Evolutionary conservation across 1,140 invertebrate genomes (phyloP).

Genomic region (Bombus breviceps): DNA sequence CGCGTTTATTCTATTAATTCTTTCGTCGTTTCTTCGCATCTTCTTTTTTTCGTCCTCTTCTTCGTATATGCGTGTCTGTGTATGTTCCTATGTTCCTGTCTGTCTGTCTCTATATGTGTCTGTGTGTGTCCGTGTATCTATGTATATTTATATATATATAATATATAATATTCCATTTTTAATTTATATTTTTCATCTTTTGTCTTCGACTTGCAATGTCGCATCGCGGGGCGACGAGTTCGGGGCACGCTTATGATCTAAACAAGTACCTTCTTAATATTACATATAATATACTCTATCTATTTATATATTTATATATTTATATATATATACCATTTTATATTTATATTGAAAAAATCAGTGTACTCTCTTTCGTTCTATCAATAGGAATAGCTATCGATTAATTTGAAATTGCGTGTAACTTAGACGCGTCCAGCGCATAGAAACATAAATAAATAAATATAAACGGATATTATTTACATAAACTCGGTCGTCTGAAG

Average conservation of each 20-base stretch:
- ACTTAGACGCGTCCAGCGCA: slow-evolving; percentile 81
- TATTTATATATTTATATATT: slow-evolving; percentile 70
- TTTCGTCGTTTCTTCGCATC: neutral
- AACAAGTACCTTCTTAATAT: slow-evolving; percentile 76
- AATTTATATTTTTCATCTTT: slow-evolving; percentile 48
- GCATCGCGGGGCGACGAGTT: slow-evolving; percentile 73
- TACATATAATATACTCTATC: slow-evolving; percentile 68
- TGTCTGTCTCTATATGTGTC: neutral
- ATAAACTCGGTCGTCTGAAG: slow-evolving; percentile 54
- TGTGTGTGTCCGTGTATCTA: neutral
- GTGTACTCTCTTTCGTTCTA: slow-evolving; percentile 67
- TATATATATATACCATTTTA: slow-evolving; percentile 65
- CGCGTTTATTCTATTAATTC: neutral
- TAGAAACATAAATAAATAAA: slow-evolving; percentile 81
- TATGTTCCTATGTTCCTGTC: neutral
- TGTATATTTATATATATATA: slow-evolving; percentile 27
- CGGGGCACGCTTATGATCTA: slow-evolving; percentile 75
- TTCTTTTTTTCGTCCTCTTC: neutral
- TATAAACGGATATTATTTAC: slow-evolving; percentile 78
- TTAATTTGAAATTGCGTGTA: slow-evolving; percentile 76
- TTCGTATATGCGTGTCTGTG: neutral
- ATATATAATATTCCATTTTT: slow-evolving; percentile 41
- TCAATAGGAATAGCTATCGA: slow-evolving; percentile 66
- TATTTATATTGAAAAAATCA: slow-evolving; percentile 72
- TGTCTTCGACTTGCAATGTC: slow-evolving; percentile 57